Evolutionary conservation across 2,113 vertebrate species (phyloP).

Genomic region (Ciconia stormi): DNA sequence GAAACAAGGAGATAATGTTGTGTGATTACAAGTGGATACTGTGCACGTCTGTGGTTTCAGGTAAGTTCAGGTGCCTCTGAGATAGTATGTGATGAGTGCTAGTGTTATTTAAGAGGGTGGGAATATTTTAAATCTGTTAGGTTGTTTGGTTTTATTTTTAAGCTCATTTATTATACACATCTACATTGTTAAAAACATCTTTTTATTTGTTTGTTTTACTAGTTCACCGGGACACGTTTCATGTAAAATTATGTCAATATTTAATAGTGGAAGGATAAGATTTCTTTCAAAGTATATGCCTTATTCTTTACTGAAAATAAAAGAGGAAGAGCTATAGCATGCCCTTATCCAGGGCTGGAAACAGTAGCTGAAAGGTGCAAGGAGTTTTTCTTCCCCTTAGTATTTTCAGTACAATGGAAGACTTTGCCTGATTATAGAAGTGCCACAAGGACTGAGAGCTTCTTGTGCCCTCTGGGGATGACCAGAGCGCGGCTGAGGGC

Average conservation of each 20-base stretch:
- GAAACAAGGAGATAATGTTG: background rate
- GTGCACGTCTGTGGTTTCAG: background rate
- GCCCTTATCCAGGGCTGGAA: background rate
- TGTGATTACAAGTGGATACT: background rate
- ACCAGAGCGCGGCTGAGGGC: background rate
- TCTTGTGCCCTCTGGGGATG: background rate
- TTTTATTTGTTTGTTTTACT: background rate
- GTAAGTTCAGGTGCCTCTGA: background rate
- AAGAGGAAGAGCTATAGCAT: background rate
- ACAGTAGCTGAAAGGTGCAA: background rate
- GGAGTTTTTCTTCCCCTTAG: background rate
- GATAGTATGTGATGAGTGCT: background rate
- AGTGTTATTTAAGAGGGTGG: background rate
- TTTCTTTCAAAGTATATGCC: background rate
- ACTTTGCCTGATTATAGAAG: background rate
- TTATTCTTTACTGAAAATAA: background rate
- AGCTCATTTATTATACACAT: background rate
- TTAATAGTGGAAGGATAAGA: background rate
- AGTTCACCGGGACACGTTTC: background rate
- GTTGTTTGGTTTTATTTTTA: background rate
- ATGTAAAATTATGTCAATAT: background rate
- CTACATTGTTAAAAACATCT: background rate
- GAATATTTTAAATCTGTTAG: background rate
- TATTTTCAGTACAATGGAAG: background rate
- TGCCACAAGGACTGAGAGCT: background rate